Base-by-base conservation (phyloP, 2,113 vertebrate genomes). In the Thomomys bottae region DNA sequence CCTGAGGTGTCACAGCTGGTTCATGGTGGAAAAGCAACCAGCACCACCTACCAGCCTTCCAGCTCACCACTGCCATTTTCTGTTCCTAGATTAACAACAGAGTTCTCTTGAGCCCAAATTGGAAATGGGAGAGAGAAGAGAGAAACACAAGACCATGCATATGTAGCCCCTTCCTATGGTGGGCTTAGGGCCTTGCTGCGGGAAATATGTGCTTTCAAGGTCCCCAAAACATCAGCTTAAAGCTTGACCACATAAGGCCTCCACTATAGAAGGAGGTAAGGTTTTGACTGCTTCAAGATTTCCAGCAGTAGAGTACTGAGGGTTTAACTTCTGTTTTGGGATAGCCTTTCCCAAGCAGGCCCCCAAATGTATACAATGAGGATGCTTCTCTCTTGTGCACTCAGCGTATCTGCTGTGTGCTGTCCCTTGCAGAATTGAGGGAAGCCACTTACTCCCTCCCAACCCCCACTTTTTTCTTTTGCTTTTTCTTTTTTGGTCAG, bases 121-220 rank as follows among this genome's bases (percentile, higher is more conserved):
- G 64, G 59, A 89, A 92, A 78, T 45, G 67, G 57, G 30, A 72
- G 71, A 79, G 15, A 38, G 59, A 14, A 54, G 61, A 94, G 75
- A 49, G 71, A 38, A 45, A 38, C 18, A 6, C 24, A 59, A 54
- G 12, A 30, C 21, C 23, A 1, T 73, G 18, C 12, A 49, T 28
- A 0, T 4, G 36, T n/a, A 23, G 61, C 42, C 81, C 36, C 0
- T 59, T 78, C 64, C 24, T n/a, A 4, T 21, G 64, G 34, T 18
- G 14, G n/a, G 32, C 57, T 26, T 20, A 26, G 76, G 17, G 49
- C 21, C 49, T 72, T 23, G 7, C 64, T 20, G 24, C 4, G 73
- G 11, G 0, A 2, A 24, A 20, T 81, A 78, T 24, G 5, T 5
- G 5, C 32, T 12, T 17, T 59, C 0, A 2, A 17, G 54, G 63